Conservation (phyloP, 2,113 vertebrate genomes). For the Dasyornis broadbenti region DNA sequence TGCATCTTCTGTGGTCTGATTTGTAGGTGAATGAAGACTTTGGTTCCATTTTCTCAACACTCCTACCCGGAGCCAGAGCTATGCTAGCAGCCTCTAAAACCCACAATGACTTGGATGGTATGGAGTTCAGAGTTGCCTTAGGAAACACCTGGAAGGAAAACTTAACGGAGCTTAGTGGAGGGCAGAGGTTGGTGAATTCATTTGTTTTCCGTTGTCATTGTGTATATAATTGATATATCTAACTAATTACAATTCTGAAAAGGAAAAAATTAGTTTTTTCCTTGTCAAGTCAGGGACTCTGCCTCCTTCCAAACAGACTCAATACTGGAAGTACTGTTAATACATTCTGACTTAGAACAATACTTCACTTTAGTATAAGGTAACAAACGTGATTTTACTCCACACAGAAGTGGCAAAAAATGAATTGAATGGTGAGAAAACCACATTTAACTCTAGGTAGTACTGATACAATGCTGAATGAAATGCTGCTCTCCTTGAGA, state of each 20-base stretch:
- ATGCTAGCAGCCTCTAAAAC: constrained; percentile 78
- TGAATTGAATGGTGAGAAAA: background rate
- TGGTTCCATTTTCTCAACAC: constrained; percentile 91
- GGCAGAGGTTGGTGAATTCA: constrained; percentile 80
- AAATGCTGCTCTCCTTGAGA: background rate
- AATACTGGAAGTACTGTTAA: background rate
- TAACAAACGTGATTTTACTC: background rate
- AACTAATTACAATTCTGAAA: background rate
- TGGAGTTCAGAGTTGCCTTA: constrained; percentile 92
- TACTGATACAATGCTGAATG: background rate
- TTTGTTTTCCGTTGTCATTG: background rate
- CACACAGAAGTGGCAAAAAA: background rate
- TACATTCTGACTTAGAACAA: background rate
- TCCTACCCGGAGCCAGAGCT: constrained; percentile 89
- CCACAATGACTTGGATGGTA: constrained; percentile 75
- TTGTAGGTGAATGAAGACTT: constrained; percentile 93
- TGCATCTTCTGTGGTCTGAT: background rate
- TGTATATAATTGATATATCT: background rate
- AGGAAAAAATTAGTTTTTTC: background rate
- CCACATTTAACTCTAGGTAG: background rate
- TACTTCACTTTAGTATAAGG: background rate
- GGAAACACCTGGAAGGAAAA: constrained; percentile 98
- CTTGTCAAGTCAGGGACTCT: background rate
- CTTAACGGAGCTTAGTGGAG: constrained; percentile 93
- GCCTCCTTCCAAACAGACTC: background rate